Base-by-base conservation (phyloP, 2,888 invertebrate species). In the Brenthis daphne region DNA sequence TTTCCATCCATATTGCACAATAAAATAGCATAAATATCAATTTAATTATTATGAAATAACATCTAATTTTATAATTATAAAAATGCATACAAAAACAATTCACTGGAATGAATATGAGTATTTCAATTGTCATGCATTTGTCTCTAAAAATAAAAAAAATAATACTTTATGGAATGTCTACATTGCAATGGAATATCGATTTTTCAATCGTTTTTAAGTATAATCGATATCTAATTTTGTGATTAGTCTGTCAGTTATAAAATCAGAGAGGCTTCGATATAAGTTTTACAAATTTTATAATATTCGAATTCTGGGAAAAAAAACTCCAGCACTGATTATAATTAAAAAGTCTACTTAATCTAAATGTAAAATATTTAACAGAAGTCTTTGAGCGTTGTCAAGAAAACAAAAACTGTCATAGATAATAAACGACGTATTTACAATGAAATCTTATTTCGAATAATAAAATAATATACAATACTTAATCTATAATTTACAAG, bases 1-100 rank as follows among this genome's bases (percentile, higher is more conserved):
- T 82, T 82, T 82, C 80, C 84, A 86, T 83, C 84, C 82, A 79
- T 92, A 92, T 92, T 92, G 92, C 92, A 92, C 92, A 86, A 82
- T 83, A 84, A 80, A 85, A 81, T 84, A 88, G 84, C 85, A 87
- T 89, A 87, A 87, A 88, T 87, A 86, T 64, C 57, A 60, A 61
- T 72, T 64, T 66, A 84, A 81, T 79, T 78, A 75, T 79, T 73
- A 79, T 74, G 78, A 77, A 77, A 79, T 83, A 83, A 85, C 80
- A 84, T 76, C 83, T 85, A 84, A 64, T 56, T 67, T 57, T 63
- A 47, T 48, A 67, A 43, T 43, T 43, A 43, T 43, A 50, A 16
- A 33, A 69, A 69, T 71, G 64, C 66, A 67, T 67, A 16, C 67
- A 69, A 61, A 67, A 69, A 69, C 57, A 68, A 70, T 67, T 68